phyloP scores from a whole-genome alignment of 1,140 invertebrate species.

The Drosophila sp. region DNA sequence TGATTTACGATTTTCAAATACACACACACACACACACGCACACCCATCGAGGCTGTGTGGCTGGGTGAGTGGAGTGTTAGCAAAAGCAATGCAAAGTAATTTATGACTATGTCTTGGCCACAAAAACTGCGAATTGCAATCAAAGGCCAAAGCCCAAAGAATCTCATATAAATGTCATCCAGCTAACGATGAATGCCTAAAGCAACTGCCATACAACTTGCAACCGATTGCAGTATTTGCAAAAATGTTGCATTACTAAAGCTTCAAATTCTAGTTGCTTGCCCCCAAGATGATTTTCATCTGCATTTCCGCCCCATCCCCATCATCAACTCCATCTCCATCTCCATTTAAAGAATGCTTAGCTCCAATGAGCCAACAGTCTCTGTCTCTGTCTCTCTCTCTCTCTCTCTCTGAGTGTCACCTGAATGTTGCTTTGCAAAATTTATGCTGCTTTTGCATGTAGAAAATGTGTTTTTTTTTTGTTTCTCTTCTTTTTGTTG shows the following conservation, averaged over 20 bases:
- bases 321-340: constrained; percentile 33
- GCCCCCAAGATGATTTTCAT: background rate
- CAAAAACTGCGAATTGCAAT: constrained; percentile 77
- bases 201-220: constrained; percentile 21
- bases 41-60: background rate
- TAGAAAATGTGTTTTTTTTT: constrained; percentile 30
- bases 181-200: constrained; percentile 70
- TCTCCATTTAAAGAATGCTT: constrained; percentile 44
- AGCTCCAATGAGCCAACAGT: constrained; percentile 56
- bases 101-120: constrained; percentile 75
- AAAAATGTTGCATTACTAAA: constrained; percentile 59
- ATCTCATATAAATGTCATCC: constrained; percentile 77
- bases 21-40: constrained; percentile 29
- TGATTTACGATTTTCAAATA: constrained; percentile 79
- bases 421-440: constrained; percentile 36
- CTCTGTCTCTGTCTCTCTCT: background rate
- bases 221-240: constrained; percentile 7
- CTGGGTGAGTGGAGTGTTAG: background rate
- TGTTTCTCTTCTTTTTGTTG: background rate
- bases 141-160: constrained; percentile 66
- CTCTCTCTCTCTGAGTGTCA: constrained; percentile 27
- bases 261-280: constrained; percentile 20
- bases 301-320: background rate
- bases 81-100: constrained; percentile 66
- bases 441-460: constrained; percentile 67